Conservation (phyloP, 2,888 invertebrate species). For the Epinotia brunnichana region DNA sequence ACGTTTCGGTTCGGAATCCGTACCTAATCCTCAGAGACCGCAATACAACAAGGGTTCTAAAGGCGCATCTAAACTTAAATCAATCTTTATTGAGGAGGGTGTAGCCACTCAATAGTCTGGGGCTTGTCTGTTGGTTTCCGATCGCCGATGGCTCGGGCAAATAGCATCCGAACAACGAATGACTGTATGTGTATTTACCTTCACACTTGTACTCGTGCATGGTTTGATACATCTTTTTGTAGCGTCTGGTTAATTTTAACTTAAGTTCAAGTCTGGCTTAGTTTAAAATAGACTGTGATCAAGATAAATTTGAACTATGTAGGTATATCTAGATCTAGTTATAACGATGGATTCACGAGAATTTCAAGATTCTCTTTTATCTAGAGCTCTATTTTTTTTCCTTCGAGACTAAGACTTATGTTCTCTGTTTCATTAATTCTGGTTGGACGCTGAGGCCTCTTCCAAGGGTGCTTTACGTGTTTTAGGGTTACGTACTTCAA, state of each 20-base stretch:
- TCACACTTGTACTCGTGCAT: constrained; percentile 16
- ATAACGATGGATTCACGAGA: neutral
- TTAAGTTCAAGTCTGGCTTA: constrained; percentile 15
- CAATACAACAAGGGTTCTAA: neutral
- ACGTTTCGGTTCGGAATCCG: neutral
- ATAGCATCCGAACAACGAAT: constrained; percentile 34
- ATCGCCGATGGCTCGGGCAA: constrained; percentile 33
- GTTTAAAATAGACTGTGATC: constrained; percentile 6
- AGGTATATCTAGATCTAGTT: neutral
- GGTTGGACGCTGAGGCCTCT: neutral
- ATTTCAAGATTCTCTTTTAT: neutral
- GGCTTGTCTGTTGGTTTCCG: constrained; percentile 38
- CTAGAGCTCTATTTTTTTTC: neutral
- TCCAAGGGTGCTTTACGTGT: neutral
- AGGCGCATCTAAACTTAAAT: constrained; percentile 26
- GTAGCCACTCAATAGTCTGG: constrained; percentile 36
- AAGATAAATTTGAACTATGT: neutral
- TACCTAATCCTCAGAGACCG: neutral
- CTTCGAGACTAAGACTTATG: neutral
- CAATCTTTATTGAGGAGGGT: constrained; percentile 28
- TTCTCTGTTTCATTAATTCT: neutral
- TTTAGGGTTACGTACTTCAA: no score
- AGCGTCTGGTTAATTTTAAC: constrained; percentile 33
- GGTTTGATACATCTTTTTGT: constrained; percentile 17
- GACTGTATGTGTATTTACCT: constrained; percentile 21